phyloP scores from a whole-genome alignment of 64 coral and sea anemone species.

The Stylophora pistillata region DNA sequence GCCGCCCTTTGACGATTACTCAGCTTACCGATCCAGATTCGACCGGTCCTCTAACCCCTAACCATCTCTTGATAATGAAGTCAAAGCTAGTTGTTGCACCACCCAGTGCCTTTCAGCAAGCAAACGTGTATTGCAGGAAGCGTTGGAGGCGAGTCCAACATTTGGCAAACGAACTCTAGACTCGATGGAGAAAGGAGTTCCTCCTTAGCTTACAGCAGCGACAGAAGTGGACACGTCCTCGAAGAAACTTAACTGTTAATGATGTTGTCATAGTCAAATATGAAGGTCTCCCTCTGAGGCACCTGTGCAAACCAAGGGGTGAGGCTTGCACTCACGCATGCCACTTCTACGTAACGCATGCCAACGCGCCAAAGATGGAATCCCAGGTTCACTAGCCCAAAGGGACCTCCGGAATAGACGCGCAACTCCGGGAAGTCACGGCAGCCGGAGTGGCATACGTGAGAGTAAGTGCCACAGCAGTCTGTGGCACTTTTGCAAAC shows the following conservation, averaged over 20 bases:
- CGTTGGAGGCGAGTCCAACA: conserved; percentile 52
- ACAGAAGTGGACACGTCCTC: conserved; percentile 41
- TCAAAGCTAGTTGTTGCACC: conserved; percentile 1
- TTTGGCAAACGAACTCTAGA: conserved; percentile 21
- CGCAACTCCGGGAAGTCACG: no score
- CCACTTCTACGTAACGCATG: no score
- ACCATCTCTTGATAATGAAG: conserved; percentile 34
- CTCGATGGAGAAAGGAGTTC: conserved; percentile 32
- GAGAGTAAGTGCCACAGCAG: no score
- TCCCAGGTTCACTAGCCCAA: no score
- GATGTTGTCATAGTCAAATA: conserved; percentile 44
- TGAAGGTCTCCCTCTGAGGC: neutral
- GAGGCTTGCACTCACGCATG: no score
- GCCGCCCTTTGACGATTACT: no score
- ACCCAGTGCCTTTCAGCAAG: conserved; percentile 4
- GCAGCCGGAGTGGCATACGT: no score
- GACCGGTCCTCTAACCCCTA: conserved; percentile 7
- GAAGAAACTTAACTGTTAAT: conserved; percentile 2
- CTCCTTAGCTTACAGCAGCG: conserved; percentile 26
- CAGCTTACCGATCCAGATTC: neutral
- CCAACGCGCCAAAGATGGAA: no score
- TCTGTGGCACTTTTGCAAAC: no score
- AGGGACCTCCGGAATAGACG: no score
- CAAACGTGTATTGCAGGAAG: conserved; percentile 16
- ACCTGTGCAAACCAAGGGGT: no score